Conservation (phyloP, 2,888 invertebrate species). For the Ellobium chinense region DNA sequence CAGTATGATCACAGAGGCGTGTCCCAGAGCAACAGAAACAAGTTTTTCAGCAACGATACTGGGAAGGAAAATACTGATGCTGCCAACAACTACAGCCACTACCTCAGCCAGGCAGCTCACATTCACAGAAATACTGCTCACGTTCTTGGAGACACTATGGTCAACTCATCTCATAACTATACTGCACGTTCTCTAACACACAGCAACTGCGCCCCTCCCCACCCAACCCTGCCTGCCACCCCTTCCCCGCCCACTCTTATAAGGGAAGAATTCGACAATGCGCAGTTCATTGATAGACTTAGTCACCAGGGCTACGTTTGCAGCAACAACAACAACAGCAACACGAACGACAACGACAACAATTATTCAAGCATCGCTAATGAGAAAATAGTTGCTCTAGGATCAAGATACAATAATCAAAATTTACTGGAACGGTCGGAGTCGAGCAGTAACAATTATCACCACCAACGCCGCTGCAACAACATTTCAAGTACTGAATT, state of each 20-base stretch:
- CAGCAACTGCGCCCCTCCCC: too few species aligned
- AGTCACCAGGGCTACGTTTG: too few species aligned
- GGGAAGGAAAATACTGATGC: neutral
- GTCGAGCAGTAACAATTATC: neutral
- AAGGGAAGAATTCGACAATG: neutral
- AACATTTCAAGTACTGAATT: neutral
- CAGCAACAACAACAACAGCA: neutral
- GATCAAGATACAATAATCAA: neutral
- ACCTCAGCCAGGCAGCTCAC: neutral
- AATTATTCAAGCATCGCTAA: neutral
- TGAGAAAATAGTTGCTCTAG: neutral
- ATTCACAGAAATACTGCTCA: neutral
- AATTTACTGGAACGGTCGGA: too few species aligned
- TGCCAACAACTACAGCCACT: neutral
- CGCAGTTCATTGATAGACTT: neutral
- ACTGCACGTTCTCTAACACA: too few species aligned
- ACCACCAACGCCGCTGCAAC: neutral
- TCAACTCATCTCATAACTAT: too few species aligned
- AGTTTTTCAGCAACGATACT: neutral
- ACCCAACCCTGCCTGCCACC: too few species aligned
- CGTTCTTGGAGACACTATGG: too few species aligned
- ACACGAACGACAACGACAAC: neutral
- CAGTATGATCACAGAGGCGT: neutral
- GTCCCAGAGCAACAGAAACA: neutral
- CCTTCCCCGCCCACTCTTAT: constrained; percentile 28